Percentiles rank a stretch among this genome's conserved stretches.
These are phyloP conservation scores for Crenichthys baileyi DNA, from an alignment of 2,797 vertebrate genomes.

Conservation along the genomic window DNA sequence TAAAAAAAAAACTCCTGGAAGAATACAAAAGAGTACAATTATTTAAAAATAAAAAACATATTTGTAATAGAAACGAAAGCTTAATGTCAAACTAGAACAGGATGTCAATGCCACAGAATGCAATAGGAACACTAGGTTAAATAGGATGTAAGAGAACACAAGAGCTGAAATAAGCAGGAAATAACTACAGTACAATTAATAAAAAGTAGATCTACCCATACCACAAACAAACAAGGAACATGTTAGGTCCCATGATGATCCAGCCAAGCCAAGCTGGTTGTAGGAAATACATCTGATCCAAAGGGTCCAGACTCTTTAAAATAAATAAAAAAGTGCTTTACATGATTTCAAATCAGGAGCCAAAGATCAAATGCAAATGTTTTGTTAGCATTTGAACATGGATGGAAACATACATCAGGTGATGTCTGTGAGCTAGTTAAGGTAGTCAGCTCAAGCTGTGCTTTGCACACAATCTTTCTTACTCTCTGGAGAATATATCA, in stretches of 20 bases:
- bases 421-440: too few relatives aligned
- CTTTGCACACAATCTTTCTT: too few relatives aligned
- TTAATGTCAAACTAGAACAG: too few relatives aligned
- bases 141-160: not conserved
- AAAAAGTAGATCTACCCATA: not conserved
- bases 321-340: not conserved
- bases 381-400: not conserved
- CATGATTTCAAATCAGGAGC: not conserved
- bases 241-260: not conserved
- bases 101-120: too few relatives aligned
- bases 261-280: not conserved
- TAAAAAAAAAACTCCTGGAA: too few relatives aligned
- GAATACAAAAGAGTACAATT: too few relatives aligned
- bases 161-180: not conserved
- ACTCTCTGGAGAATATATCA: not conserved
- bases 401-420: not conserved
- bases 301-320: not conserved
- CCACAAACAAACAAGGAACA: not conserved
- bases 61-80: too few relatives aligned
- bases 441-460: too few relatives aligned
- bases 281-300: not conserved
- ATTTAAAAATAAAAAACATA: too few relatives aligned
- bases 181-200: too few relatives aligned
- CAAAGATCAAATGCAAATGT: not conserved
- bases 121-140: too few relatives aligned